phyloP scores from a whole-genome alignment of 2,797 vertebrate species.

The Salmo trutta region DNA sequence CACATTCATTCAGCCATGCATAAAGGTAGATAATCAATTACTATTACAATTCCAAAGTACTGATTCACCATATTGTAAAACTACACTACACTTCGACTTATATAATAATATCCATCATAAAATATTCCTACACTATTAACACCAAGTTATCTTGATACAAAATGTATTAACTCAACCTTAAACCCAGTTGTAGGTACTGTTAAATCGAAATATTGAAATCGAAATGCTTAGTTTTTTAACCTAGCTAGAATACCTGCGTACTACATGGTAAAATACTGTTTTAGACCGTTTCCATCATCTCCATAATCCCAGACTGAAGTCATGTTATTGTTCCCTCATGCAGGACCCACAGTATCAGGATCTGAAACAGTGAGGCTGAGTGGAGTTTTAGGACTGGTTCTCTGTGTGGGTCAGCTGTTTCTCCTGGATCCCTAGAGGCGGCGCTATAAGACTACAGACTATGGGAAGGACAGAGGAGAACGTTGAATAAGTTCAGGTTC shows the following conservation, averaged over 20 bases:
- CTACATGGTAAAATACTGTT: background rate
- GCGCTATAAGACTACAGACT: background rate
- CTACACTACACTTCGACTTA: no score
- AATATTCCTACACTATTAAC: no score
- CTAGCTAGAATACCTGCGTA: background rate
- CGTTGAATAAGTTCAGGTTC: background rate
- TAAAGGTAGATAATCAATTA: no score
- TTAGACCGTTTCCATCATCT: background rate
- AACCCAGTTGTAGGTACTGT: no score
- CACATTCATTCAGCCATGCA: no score
- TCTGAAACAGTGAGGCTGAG: conserved; percentile 18
- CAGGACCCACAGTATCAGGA: conserved; percentile 38
- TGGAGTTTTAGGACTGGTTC: conserved; percentile 4
- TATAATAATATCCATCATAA: no score
- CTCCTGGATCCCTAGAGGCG: background rate
- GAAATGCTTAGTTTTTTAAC: background rate
- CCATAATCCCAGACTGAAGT: no score
- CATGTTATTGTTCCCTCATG: background rate
- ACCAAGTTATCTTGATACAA: no score
- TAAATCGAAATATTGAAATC: no score
- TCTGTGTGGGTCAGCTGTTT: conserved; percentile 11
- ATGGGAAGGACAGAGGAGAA: background rate
- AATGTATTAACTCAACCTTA: no score
- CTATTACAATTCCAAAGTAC: no score
- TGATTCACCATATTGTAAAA: no score